phyloP scores from a whole-genome alignment of 2,797 vertebrate genomes.

The Coreius guichenoti region DNA sequence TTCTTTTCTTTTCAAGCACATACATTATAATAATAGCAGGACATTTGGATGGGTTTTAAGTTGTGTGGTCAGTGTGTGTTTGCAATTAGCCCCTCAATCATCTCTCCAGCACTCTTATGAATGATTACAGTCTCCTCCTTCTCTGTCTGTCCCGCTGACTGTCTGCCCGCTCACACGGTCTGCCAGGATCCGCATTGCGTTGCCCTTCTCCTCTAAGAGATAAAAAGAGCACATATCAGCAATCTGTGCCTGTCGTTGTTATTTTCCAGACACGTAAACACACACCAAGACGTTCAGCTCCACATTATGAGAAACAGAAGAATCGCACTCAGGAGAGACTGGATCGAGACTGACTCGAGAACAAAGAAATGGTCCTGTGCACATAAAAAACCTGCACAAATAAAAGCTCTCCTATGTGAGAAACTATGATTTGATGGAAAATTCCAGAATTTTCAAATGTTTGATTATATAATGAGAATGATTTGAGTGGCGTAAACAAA shows the following conservation, averaged over 20 bases:
- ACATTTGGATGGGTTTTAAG: slow-evolving; percentile 23
- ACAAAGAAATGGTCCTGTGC: slow-evolving; percentile 43
- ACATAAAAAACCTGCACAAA: slow-evolving; percentile 55
- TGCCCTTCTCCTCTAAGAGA: slow-evolving; percentile 77
- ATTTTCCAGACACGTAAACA: slow-evolving; percentile 68
- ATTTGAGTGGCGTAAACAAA: neutral
- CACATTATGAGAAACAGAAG: slow-evolving; percentile 24
- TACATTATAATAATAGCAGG: slow-evolving; percentile 17
- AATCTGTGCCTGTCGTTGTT: slow-evolving; percentile 76
- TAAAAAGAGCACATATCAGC: slow-evolving; percentile 83
- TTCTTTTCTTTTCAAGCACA: slow-evolving; percentile 1
- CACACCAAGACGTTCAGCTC: slow-evolving; percentile 40
- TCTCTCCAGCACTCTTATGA: slow-evolving; percentile 26
- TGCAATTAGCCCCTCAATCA: slow-evolving; percentile 25
- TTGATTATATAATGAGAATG: neutral
- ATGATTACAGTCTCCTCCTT: slow-evolving; percentile 41
- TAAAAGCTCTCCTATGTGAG: slow-evolving; percentile 43
- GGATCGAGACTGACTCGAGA: slow-evolving; percentile 17
- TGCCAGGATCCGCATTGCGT: slow-evolving; percentile 85
- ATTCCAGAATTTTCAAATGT: neutral
- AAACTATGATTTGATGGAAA: neutral
- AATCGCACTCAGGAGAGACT: slow-evolving; percentile 16
- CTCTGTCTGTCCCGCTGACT: slow-evolving; percentile 70
- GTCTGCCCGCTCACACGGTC: slow-evolving; percentile 83
- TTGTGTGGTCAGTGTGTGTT: slow-evolving; percentile 33